Conservation (phyloP, 2,888 invertebrate genomes). For the Melieria omissa region DNA sequence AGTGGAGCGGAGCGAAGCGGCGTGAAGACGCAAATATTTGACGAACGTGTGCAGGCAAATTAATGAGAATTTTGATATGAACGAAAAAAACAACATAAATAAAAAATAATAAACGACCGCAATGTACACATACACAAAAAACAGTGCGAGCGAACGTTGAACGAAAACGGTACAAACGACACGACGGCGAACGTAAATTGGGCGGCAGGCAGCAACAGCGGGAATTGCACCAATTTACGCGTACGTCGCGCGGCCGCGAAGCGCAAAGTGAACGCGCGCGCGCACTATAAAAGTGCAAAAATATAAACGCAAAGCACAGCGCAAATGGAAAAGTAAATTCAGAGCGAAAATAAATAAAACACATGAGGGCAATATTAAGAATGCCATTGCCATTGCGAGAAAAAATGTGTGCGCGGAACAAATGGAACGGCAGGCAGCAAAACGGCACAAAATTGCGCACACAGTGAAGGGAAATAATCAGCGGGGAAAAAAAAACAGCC, state of each 20-base stretch:
- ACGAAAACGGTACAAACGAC: no score
- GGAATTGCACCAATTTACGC: no score
- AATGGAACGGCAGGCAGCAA: no score
- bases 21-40: slow-evolving; percentile 44
- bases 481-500: no score
- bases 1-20: no score
- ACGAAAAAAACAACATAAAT: slow-evolving; percentile 10
- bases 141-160: not conserved
- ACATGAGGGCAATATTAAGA: slow-evolving; percentile 10
- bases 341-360: slow-evolving; percentile 10
- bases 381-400: slow-evolving; percentile 2
- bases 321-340: not conserved
- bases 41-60: slow-evolving; percentile 48
- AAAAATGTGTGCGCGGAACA: not conserved
- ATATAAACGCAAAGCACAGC: not conserved
- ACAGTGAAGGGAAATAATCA: no score
- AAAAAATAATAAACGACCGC: slow-evolving; percentile 6
- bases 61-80: slow-evolving; percentile 43
- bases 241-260: no score
- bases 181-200: no score
- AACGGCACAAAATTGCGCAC: no score
- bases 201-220: no score
- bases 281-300: no score
- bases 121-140: slow-evolving; percentile 1
- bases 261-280: no score